Conservation (phyloP, 2,888 invertebrate genomes). For the Dendrolimus houi region DNA sequence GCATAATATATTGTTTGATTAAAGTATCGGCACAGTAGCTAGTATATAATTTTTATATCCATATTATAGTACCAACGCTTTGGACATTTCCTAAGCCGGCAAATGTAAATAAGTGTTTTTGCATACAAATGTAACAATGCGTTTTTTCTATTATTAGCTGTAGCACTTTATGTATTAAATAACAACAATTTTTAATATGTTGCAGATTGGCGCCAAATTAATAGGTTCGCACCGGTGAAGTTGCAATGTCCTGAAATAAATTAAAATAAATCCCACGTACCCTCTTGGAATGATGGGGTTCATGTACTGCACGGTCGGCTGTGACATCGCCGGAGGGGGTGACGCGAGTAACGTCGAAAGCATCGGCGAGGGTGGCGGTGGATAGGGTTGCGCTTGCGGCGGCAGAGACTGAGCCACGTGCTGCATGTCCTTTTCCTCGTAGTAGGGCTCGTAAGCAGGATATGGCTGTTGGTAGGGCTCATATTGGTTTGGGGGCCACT, state of each 20-base stretch:
- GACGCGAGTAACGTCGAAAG: slow-evolving; percentile 11
- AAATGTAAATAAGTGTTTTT: no score
- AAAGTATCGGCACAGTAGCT: no score
- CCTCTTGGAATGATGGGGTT: slow-evolving; percentile 15
- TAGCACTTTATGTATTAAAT: no score
- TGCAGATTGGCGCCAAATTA: no score
- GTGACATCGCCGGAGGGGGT: slow-evolving; percentile 15
- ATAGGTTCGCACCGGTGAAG: no score
- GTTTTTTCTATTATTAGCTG: no score
- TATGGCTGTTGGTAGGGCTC: slow-evolving; percentile 24
- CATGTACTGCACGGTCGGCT: slow-evolving; percentile 9
- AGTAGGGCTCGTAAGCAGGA: slow-evolving; percentile 12
- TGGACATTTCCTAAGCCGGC: no score
- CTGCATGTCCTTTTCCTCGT: slow-evolving; percentile 9
- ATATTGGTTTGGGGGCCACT: slow-evolving; percentile 27
- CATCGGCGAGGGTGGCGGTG: slow-evolving; percentile 14
- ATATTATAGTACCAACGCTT: no score
- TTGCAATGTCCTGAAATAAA: no score
- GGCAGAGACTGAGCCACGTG: slow-evolving; percentile 11
- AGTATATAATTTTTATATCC: no score
- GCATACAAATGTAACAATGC: neutral
- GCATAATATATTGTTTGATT: no score
- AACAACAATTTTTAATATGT: no score
- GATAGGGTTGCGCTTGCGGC: slow-evolving; percentile 16
- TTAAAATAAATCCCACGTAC: slow-evolving; percentile 17